Conservation (phyloP, 2,113 vertebrate genomes). For the Brienomyrus longianalis region DNA sequence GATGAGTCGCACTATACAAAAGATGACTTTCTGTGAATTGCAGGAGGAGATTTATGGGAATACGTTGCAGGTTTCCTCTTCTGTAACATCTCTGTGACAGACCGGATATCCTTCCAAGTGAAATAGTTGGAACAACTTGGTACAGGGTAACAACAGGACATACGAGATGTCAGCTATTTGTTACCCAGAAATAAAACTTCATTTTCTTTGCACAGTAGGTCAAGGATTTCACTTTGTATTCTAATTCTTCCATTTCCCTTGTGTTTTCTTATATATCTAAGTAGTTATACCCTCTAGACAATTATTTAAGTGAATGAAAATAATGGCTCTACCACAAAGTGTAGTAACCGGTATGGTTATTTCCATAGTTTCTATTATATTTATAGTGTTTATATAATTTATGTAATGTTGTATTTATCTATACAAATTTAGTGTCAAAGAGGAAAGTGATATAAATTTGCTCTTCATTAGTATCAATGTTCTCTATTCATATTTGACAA, state of each 20-base stretch:
- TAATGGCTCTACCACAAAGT: not conserved
- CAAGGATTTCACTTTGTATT: not conserved
- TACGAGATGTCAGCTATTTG: not conserved
- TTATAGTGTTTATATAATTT: not conserved
- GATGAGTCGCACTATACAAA: not conserved
- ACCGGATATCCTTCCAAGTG: slow-evolving; percentile 16
- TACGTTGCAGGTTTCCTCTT: slow-evolving; percentile 13
- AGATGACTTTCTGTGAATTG: not conserved
- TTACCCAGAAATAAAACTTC: not conserved
- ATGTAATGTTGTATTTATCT: not conserved
- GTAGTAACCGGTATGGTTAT: not conserved
- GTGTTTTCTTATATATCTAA: not conserved
- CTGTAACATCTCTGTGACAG: slow-evolving; percentile 2
- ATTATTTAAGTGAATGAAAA: not conserved
- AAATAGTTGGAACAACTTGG: not conserved
- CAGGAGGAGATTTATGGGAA: not conserved
- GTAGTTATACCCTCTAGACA: not conserved
- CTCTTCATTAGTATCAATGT: not conserved
- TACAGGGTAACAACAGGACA: not conserved
- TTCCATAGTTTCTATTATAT: not conserved
- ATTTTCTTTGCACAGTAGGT: not conserved
- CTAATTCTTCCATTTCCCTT: not conserved
- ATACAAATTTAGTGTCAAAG: not conserved
- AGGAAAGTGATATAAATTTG: not conserved
- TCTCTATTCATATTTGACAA: not conserved